Percentiles rank a stretch among this genome's conserved stretches.
These are phyloP conservation scores for Natrix natrix DNA, from an alignment of 2,797 vertebrate genomes.

Conservation along the genomic window DNA sequence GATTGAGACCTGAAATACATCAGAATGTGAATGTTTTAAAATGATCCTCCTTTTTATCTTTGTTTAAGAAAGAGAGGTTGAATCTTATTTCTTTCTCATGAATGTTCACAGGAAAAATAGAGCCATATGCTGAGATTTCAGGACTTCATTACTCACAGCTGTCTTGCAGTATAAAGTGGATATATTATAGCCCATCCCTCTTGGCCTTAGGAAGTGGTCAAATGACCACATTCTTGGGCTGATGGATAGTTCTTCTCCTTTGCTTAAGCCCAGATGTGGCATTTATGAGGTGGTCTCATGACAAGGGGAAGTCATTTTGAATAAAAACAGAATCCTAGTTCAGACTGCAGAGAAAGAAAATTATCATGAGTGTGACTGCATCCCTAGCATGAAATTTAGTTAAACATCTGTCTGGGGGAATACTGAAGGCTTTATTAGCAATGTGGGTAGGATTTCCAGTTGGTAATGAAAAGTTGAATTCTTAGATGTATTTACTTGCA, in stretches of 20 bases:
- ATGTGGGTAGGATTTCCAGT: neutral
- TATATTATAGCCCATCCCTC: conserved; percentile 69
- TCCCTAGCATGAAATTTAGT: conserved; percentile 50
- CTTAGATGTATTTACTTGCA: neutral
- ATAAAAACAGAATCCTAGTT: conserved; percentile 66
- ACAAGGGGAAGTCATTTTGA: conserved; percentile 68
- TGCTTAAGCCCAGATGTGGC: conserved; percentile 64
- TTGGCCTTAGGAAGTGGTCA: conserved; percentile 75
- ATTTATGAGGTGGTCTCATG: conserved; percentile 73
- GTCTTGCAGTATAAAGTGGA: conserved; percentile 67
- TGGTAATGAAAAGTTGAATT: neutral
- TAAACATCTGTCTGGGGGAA: conserved; percentile 42
- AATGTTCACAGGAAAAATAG: conserved; percentile 53
- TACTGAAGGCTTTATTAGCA: conserved; percentile 19
- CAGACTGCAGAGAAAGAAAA: conserved; percentile 40
- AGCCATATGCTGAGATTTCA: conserved; percentile 64
- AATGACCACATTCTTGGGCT: conserved; percentile 71
- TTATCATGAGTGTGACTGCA: conserved; percentile 42
- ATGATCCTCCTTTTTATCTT: conserved; percentile 38
- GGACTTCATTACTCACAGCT: conserved; percentile 55
- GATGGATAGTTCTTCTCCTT: conserved; percentile 70
- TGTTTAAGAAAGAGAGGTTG: conserved; percentile 37
- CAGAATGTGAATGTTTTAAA: conserved; percentile 11
- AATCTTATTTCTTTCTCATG: conserved; percentile 35
- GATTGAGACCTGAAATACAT: neutral